Percentiles rank a stretch among this genome's conserved stretches.
Conservation (phyloP, 2,797 vertebrate species). For the Spondyliosoma cantharus region DNA sequence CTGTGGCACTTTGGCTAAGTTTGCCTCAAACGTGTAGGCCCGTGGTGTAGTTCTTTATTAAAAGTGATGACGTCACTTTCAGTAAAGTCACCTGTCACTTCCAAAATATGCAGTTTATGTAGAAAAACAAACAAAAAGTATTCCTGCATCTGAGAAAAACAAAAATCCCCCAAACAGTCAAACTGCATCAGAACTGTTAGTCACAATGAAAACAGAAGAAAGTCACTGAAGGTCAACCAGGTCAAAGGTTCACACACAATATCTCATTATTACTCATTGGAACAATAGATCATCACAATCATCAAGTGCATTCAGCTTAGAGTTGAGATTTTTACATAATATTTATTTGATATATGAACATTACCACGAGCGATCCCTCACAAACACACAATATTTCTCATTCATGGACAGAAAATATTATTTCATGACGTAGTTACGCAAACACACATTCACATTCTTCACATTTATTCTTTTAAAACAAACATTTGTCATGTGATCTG, state of each 20-base stretch:
- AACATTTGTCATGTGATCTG: not conserved
- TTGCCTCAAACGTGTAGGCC: not conserved
- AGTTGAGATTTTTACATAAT: not conserved
- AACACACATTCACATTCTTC: constrained; percentile 1
- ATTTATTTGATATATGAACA: not conserved
- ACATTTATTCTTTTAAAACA: not conserved
- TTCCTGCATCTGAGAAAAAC: not conserved
- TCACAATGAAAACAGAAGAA: constrained; percentile 20
- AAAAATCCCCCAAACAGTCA: not conserved
- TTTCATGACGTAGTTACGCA: too few relatives aligned
- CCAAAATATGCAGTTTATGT: not conserved
- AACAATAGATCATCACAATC: not conserved
- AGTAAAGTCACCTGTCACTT: not conserved
- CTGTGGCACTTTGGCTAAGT: not conserved
- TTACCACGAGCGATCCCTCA: not conserved
- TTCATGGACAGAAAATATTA: not conserved
- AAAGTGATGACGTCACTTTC: not conserved
- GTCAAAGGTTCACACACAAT: constrained; percentile 12
- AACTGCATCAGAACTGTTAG: not conserved
- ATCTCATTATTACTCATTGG: not conserved
- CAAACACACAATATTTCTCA: not conserved
- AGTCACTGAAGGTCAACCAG: not conserved
- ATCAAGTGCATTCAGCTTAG: not conserved
- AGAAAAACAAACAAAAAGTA: not conserved
- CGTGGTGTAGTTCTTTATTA: not conserved